Percentiles rank a stretch among this genome's conserved stretches.
Evolutionary conservation across 2,888 invertebrate genomes (phyloP).

Genomic region (Melinaea menophilus): DNA sequence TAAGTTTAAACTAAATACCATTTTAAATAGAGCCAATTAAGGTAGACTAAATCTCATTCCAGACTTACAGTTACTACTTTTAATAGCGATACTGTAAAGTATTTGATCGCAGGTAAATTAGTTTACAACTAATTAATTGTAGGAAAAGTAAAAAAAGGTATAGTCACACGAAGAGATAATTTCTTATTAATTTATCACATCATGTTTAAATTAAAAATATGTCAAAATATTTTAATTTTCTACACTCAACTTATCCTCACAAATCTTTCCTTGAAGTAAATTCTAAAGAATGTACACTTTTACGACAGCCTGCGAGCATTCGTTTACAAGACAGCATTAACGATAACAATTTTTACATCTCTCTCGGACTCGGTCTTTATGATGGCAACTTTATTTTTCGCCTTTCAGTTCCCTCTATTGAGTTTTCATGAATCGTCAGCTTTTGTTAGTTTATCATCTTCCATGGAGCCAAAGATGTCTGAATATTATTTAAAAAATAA

Average conservation of each 20-base stretch:
- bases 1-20: too few relatives aligned
- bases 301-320: conserved; percentile 42
- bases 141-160: too few relatives aligned
- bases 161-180: too few relatives aligned
- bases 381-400: conserved; percentile 32
- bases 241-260: conserved; percentile 23
- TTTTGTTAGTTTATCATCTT: conserved; percentile 33
- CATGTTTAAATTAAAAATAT: not conserved
- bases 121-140: too few relatives aligned
- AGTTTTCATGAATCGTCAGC: conserved; percentile 37
- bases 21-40: too few relatives aligned
- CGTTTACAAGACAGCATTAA: conserved; percentile 49
- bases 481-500: not conserved
- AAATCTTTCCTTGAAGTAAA: conserved; percentile 34
- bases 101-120: too few relatives aligned
- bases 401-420: conserved; percentile 35
- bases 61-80: too few relatives aligned
- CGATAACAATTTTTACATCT: conserved; percentile 50
- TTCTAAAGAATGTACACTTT: conserved; percentile 45
- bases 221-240: not conserved
- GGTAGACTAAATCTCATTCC: too few relatives aligned
- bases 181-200: too few relatives aligned
- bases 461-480: conserved; percentile 4
- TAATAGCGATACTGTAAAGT: too few relatives aligned
- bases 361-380: conserved; percentile 26